These are phyloP conservation scores for Pachypanchax playfairii DNA, from an alignment of 2,113 vertebrate genomes.

Conservation along the genomic window DNA sequence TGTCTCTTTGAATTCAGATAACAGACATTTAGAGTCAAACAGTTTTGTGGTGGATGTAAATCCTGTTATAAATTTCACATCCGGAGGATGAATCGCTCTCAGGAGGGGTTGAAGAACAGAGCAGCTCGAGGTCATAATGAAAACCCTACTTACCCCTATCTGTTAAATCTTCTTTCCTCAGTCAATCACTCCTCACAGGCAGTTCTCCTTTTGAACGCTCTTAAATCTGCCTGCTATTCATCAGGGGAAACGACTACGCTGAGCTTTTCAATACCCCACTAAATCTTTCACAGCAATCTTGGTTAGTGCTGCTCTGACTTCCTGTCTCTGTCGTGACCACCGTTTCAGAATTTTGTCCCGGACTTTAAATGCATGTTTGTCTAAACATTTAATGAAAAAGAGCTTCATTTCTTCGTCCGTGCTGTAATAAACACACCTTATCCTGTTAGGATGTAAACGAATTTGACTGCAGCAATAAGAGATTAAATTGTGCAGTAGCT, in stretches of 20 bases:
- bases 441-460: neutral
- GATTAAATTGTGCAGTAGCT: neutral
- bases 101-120: slow-evolving; percentile 35
- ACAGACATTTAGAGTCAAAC: slow-evolving; percentile 39
- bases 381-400: slow-evolving; percentile 3
- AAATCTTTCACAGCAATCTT: slow-evolving; percentile 62
- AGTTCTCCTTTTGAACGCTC: slow-evolving; percentile 51
- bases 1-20: slow-evolving; percentile 14
- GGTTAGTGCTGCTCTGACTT: slow-evolving; percentile 50
- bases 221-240: slow-evolving; percentile 64
- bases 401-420: neutral
- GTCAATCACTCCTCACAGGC: slow-evolving; percentile 52
- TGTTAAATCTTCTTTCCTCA: slow-evolving; percentile 40
- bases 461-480: too few species aligned
- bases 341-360: slow-evolving; percentile 10
- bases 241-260: slow-evolving; percentile 54
- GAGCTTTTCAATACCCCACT: slow-evolving; percentile 52
- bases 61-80: slow-evolving; percentile 64
- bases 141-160: slow-evolving; percentile 12
- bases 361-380: slow-evolving; percentile 32
- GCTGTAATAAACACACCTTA: neutral
- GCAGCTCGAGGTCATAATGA: slow-evolving; percentile 42
- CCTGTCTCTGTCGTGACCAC: slow-evolving; percentile 45
- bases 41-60: slow-evolving; percentile 46
- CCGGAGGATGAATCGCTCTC: slow-evolving; percentile 65